phyloP scores from a whole-genome alignment of 2,113 vertebrate species.

The human region DNA sequence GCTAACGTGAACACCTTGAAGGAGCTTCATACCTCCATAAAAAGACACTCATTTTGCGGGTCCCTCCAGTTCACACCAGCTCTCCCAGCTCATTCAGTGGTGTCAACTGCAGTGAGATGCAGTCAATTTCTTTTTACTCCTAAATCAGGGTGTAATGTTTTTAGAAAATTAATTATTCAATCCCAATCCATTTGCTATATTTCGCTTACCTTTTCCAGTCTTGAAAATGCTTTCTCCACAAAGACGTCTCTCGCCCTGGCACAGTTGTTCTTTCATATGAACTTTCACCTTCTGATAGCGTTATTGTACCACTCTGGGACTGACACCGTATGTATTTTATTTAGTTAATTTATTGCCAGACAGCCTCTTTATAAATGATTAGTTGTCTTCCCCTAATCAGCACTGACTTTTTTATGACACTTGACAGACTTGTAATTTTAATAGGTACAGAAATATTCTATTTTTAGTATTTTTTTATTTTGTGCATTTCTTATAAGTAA shows the following conservation, averaged over 20 bases:
- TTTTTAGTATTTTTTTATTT: neutral
- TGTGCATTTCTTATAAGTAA: neutral
- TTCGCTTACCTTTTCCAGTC: conserved; percentile 75
- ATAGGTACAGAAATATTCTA: conserved; percentile 41
- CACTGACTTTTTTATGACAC: neutral
- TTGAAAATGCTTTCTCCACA: conserved; percentile 45
- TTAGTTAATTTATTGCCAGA: conserved; percentile 86
- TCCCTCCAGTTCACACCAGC: neutral
- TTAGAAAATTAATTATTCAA: neutral
- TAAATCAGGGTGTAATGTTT: neutral
- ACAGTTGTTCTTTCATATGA: conserved; percentile 56
- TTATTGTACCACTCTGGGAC: conserved; percentile 67
- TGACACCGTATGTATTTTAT: conserved; percentile 64
- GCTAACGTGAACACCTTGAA: neutral
- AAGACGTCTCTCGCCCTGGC: neutral
- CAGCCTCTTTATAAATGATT: conserved; percentile 55
- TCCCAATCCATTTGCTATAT: neutral
- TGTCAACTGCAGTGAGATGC: neutral
- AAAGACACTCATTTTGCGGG: neutral
- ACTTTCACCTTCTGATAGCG: conserved; percentile 79
- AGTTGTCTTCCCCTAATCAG: conserved; percentile 44
- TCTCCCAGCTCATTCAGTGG: neutral
- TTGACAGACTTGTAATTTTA: neutral
- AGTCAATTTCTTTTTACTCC: neutral
- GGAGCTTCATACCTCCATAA: neutral